Percentiles rank a stretch among this genome's conserved stretches.
Conservation (phyloP, 2,888 invertebrate species). For the Melitaea athalia region DNA sequence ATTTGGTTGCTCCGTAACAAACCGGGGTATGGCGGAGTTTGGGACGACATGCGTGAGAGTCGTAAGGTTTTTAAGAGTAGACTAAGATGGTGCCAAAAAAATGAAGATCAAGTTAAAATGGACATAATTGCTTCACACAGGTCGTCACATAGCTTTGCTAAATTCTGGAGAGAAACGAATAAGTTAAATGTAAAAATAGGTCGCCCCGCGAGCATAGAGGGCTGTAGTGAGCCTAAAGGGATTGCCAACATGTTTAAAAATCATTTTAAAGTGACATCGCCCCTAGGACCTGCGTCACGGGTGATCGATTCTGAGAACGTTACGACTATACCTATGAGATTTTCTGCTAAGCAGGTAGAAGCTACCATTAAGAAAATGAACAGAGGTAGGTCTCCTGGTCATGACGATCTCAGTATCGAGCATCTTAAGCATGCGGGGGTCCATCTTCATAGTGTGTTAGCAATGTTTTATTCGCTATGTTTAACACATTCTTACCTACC, state of each 20-base stretch:
- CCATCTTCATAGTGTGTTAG: not conserved
- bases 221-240: not conserved
- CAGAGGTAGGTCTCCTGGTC: not conserved
- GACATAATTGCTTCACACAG: slow-evolving; percentile 27
- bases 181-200: not conserved
- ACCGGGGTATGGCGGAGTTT: slow-evolving; percentile 5
- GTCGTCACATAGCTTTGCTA: slow-evolving; percentile 18
- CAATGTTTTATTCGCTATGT: not conserved
- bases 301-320: not conserved
- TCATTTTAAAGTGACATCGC: not conserved
- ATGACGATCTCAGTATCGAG: not conserved
- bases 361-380: not conserved
- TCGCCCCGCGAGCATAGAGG: not conserved
- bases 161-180: slow-evolving; percentile 28
- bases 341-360: not conserved
- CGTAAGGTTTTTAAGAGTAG: slow-evolving; percentile 29
- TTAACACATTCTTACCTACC: not conserved
- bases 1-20: not conserved
- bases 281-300: not conserved
- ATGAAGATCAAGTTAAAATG: slow-evolving; percentile 31
- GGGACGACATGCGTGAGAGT: slow-evolving; percentile 26
- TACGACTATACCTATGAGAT: not conserved
- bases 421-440: not conserved
- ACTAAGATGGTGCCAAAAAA: slow-evolving; percentile 31
- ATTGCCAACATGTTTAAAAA: not conserved